Conservation (phyloP, 2,797 vertebrate species). For the Sitta carolinensis region DNA sequence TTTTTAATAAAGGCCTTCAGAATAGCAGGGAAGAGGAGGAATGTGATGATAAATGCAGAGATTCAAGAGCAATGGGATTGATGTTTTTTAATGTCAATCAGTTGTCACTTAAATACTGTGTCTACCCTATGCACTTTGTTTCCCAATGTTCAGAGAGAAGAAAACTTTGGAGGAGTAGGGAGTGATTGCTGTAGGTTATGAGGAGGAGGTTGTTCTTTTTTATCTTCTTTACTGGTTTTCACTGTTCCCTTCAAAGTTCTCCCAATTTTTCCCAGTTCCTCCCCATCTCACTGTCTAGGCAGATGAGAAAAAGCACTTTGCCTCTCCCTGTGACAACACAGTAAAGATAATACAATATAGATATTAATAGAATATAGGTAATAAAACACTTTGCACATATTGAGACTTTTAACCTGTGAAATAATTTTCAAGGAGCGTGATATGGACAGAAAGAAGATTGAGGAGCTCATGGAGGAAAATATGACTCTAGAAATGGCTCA, state of each 20-base stretch:
- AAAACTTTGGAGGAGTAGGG: not conserved
- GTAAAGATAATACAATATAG: not conserved
- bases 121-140: not conserved
- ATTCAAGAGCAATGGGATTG: fast-evolving
- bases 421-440: constrained; percentile 85
- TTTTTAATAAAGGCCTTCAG: not conserved
- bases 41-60: not conserved
- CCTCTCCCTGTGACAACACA: not conserved
- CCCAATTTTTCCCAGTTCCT: not conserved
- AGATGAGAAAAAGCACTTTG: not conserved
- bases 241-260: not conserved
- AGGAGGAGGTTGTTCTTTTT: not conserved
- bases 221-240: not conserved
- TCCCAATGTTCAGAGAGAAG: not conserved
- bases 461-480: constrained; percentile 97
- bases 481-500: constrained; percentile 96
- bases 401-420: not conserved
- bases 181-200: not conserved
- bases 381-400: not conserved
- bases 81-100: not conserved
- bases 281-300: not conserved
- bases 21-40: not conserved
- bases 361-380: not conserved
- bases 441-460: constrained; percentile 93
- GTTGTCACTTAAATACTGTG: not conserved